Base-by-base conservation (phyloP, 30 jellyfish, hydroid and myxozoan species). In the Aurelia coerulea region DNA sequence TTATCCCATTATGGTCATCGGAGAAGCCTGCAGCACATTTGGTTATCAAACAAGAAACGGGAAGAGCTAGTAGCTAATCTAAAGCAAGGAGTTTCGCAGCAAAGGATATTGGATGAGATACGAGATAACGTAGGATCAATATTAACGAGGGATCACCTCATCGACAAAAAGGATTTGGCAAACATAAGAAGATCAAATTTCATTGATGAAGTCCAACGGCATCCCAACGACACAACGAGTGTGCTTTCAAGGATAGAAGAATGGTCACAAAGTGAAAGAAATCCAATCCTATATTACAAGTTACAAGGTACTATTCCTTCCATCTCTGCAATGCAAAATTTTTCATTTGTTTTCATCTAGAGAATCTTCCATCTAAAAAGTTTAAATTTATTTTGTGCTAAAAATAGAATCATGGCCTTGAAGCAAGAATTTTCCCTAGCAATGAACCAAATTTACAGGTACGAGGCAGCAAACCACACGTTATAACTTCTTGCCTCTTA, bases 181-280 rank as follows among this genome's bases (percentile, higher is more conserved):
- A 74, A 74, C 66, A 46, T 72, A 15, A 42, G 46, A 14, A 29
- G 53, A 50, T 17, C 89, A 32, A 49, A 39, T 46, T 7, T 41
- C 2, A 31, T 83, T 17, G 64, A 74, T 63, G 32, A 14, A 10
- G 54, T 77, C 12, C 18, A 49, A 29, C 76, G 83, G 2, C 95
- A 85, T 65, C 88, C 73, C 6, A 85, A 85, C 23, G 90, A 85
- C 52, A 92, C 60, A 1, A 34, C 35, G 0, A 85, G 95, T 58
- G 86, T 85, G 4, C 29, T 59, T 0, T 53, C 85, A 1, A 74
- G 86, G 92, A 74, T 85, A 18, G 10, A 85, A 15, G 86, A 85
- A 65, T 85, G 95, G 92, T n/a, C 41, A 60, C 6, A n/a, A 4
- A 34, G 46, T 14, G 87, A 10, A 5, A 17, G 34, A 11, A 85